Conservation (phyloP, 2,888 invertebrate genomes). For the Nezara viridula region DNA sequence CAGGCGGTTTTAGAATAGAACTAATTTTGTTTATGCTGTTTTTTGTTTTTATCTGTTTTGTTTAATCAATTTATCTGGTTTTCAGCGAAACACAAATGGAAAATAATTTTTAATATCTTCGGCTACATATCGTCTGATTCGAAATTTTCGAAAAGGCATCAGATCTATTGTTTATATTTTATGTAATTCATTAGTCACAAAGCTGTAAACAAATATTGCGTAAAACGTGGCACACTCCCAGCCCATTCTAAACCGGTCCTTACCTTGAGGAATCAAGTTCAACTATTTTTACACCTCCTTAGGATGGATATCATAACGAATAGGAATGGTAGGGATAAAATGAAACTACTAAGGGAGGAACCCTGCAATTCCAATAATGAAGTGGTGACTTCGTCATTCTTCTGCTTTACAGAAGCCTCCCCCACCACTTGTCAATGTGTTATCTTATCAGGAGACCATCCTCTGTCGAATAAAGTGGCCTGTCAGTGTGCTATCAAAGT, state of each 20-base stretch:
- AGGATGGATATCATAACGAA: neutral
- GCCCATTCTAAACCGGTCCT: constrained; percentile 20
- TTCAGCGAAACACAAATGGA: too few species aligned
- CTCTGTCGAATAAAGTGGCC: constrained; percentile 28
- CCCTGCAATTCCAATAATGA: neutral
- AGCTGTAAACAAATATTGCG: constrained; percentile 35
- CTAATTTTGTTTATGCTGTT: too few species aligned
- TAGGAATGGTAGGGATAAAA: neutral
- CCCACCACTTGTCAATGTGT: neutral
- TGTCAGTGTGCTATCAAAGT: constrained; percentile 23
- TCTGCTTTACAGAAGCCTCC: neutral
- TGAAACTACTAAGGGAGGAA: neutral
- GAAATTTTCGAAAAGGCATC: too few species aligned
- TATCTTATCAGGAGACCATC: constrained; percentile 34
- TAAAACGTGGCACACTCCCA: constrained; percentile 19
- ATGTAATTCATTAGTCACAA: neutral
- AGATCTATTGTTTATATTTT: neutral
- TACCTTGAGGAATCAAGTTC: constrained; percentile 19
- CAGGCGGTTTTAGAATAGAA: too few species aligned
- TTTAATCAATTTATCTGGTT: too few species aligned
- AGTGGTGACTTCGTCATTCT: neutral
- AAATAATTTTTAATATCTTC: too few species aligned
- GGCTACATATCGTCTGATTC: too few species aligned
- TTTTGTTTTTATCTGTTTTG: too few species aligned
- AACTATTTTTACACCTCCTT: neutral